Percentiles rank a stretch among this genome's conserved stretches.
Evolutionary conservation across 1,140 invertebrate species (phyloP).

Genomic region (Bombus difficillimus): DNA sequence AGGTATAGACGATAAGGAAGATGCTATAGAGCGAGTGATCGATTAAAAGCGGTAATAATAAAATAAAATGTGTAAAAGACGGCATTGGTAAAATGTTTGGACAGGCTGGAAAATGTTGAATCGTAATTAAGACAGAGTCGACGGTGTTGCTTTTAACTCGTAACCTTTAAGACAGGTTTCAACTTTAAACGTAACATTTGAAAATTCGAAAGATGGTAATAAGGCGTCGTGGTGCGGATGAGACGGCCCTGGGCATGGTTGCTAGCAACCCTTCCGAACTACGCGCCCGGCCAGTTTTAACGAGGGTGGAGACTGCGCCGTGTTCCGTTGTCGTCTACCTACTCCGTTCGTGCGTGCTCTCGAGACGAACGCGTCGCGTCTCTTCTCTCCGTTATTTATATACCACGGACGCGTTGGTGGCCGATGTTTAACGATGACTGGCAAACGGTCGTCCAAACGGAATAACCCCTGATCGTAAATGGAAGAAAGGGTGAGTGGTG

Average conservation of each 20-base stretch:
- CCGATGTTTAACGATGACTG: slow-evolving; percentile 7
- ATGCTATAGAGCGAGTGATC: too few relatives aligned
- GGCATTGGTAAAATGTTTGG: too few relatives aligned
- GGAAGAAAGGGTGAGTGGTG: background rate
- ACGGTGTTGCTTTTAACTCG: too few relatives aligned
- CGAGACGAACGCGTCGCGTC: background rate
- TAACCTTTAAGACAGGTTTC: too few relatives aligned
- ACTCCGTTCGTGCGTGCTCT: background rate
- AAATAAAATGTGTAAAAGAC: too few relatives aligned
- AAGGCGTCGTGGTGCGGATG: background rate
- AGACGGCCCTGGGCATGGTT: background rate
- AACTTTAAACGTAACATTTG: too few relatives aligned
- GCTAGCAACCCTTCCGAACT: slow-evolving; percentile 39
- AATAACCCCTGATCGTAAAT: background rate
- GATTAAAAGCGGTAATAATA: too few relatives aligned
- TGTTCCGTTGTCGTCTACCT: background rate
- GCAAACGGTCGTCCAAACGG: background rate
- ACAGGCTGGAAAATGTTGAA: too few relatives aligned
- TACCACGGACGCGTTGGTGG: background rate
- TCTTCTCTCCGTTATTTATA: background rate
- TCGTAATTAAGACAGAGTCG: too few relatives aligned
- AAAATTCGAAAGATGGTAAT: background rate
- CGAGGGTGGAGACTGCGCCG: slow-evolving; percentile 71
- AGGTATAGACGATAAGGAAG: too few relatives aligned
- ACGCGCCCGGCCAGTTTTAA: slow-evolving; percentile 58